Conservation (phyloP, 2,888 invertebrate genomes). For the Cephus spinipes region DNA sequence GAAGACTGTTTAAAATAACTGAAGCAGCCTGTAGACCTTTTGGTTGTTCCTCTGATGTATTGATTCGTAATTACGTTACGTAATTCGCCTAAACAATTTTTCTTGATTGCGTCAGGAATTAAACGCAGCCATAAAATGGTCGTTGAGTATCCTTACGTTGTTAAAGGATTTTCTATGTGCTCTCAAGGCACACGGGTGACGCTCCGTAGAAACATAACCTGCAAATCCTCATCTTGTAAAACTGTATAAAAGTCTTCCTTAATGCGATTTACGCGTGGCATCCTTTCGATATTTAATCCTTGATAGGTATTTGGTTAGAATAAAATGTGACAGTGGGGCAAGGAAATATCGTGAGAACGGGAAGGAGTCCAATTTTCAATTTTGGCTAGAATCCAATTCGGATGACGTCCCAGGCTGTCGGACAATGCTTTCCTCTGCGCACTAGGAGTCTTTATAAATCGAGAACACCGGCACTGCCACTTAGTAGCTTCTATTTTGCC, state of each 20-base stretch:
- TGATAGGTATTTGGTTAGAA: background rate
- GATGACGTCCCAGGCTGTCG: conserved; percentile 44
- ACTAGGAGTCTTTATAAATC: conserved; percentile 46
- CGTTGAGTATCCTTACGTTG: no score
- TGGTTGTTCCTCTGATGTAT: background rate
- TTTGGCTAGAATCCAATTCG: conserved; percentile 46
- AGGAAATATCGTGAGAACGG: background rate
- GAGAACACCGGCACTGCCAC: conserved; percentile 24
- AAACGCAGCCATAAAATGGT: background rate
- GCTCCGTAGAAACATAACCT: no score
- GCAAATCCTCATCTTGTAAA: no score
- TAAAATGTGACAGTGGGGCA: background rate
- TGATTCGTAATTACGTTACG: background rate
- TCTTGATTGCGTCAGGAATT: background rate
- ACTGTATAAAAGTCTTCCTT: no score
- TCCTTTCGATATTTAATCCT: background rate
- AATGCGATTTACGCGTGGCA: background rate
- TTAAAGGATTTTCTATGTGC: background rate
- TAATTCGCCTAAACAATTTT: background rate
- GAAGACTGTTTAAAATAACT: background rate
- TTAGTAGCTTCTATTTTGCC: conserved; percentile 37
- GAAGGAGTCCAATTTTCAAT: background rate
- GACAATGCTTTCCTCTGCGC: conserved; percentile 38
- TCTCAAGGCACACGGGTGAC: no score
- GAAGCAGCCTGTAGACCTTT: background rate